Percentiles rank a stretch among this genome's conserved stretches.
Conservation (phyloP, 2,888 invertebrate species). For the Stenichneumon culpator region DNA sequence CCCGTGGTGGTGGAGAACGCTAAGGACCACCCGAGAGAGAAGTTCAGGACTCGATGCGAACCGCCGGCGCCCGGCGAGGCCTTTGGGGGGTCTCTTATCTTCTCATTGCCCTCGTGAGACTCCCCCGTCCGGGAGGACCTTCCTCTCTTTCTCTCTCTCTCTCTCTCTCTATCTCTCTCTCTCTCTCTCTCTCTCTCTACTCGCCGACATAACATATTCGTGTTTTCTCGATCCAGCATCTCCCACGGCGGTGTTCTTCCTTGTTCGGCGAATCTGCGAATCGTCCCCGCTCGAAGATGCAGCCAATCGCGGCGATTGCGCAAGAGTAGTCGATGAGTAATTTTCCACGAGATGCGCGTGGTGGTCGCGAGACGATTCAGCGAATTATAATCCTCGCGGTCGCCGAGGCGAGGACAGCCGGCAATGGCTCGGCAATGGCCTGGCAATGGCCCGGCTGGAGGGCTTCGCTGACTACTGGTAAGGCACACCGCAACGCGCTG, state of each 20-base stretch:
- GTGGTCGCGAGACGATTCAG: conserved; percentile 20
- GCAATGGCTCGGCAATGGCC: conserved; percentile 6
- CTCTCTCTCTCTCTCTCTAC: conserved; percentile 67
- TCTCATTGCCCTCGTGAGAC: conserved; percentile 71
- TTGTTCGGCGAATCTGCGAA: background rate
- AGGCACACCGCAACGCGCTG: conserved; percentile 53
- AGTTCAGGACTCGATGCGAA: conserved; percentile 82
- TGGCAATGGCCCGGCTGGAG: conserved; percentile 53
- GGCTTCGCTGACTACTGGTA: conserved; percentile 55
- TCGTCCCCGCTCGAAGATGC: background rate
- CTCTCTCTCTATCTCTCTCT: too few relatives aligned
- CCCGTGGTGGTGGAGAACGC: conserved; percentile 74
- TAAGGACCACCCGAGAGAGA: conserved; percentile 83
- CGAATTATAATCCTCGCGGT: conserved; percentile 66
- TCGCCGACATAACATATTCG: conserved; percentile 43
- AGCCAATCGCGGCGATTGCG: background rate
- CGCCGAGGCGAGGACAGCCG: conserved; percentile 18
- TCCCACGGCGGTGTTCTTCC: conserved; percentile 74
- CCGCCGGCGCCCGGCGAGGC: conserved; percentile 82
- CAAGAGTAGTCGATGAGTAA: background rate
- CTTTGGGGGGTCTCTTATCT: conserved; percentile 84
- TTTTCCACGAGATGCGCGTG: background rate
- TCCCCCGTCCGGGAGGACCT: conserved; percentile 76
- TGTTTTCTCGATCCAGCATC: conserved; percentile 57
- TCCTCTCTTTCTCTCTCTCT: conserved; percentile 69